These are phyloP conservation scores for Xylocopa sonorina DNA, from an alignment of 1,140 invertebrate genomes.

Conservation along the genomic window DNA sequence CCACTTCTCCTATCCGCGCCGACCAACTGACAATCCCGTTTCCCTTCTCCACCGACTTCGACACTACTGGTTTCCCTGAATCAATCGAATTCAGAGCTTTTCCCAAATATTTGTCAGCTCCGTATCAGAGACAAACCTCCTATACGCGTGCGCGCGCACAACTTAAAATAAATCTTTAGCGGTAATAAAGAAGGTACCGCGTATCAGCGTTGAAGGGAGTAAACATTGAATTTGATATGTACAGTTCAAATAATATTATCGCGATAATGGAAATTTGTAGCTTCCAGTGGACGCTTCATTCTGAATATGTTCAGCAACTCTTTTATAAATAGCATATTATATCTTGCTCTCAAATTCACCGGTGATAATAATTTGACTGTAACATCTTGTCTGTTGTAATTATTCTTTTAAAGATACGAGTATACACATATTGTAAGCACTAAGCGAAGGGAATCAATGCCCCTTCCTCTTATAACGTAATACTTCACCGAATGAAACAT, in stretches of 20 bases:
- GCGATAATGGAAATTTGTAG: too few species aligned
- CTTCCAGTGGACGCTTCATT: too few species aligned
- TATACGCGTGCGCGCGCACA: too few species aligned
- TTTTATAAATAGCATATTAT: too few species aligned
- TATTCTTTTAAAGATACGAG: too few species aligned
- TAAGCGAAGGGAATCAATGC: conserved; percentile 15
- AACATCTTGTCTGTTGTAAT: too few species aligned
- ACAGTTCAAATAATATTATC: background rate
- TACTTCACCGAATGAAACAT: conserved; percentile 27
- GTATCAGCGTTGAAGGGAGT: background rate
- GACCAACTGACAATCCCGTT: conserved; percentile 9
- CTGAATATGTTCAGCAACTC: too few species aligned
- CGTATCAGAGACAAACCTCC: background rate
- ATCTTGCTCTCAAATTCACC: too few species aligned
- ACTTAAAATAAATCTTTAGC: background rate
- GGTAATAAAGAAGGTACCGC: conserved; percentile 1
- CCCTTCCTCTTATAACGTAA: conserved; percentile 22
- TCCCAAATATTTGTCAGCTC: conserved; percentile 33
- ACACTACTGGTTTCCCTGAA: conserved; percentile 24
- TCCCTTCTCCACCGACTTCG: background rate
- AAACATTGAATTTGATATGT: background rate
- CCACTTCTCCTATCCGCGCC: conserved; percentile 4
- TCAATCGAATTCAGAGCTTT: conserved; percentile 15
- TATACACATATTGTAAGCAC: too few species aligned
- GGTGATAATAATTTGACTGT: too few species aligned